phyloP scores from a whole-genome alignment of 92 coral and sea anemone species.

The Phymanthus crucifer region DNA sequence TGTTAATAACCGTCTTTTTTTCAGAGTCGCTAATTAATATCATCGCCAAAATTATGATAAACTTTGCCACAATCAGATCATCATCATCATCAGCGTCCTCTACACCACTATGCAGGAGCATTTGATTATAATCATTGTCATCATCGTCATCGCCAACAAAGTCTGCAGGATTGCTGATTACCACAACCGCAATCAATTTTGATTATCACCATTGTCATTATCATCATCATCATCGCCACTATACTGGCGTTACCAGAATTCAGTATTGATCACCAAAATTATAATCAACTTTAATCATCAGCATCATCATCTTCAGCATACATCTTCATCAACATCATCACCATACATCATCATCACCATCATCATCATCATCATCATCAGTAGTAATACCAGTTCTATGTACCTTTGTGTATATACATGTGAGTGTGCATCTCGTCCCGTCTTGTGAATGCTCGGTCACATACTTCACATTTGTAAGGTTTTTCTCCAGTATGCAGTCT shows the following conservation, averaged over 20 bases:
- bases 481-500: conserved; percentile 98
- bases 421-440: conserved; percentile 98
- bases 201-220: neutral
- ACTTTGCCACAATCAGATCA: neutral
- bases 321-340: neutral
- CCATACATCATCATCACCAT: neutral
- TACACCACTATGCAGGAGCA: neutral
- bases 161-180: neutral
- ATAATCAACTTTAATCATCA: neutral
- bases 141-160: neutral
- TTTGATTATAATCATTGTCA: neutral
- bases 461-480: conserved; percentile 93
- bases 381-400: neutral
- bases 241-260: too few relatives aligned
- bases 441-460: conserved; percentile 93
- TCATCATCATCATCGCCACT: neutral
- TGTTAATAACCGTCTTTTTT: neutral
- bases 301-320: neutral
- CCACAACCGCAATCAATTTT: neutral
- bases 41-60: neutral
- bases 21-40: neutral
- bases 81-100: neutral
- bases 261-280: neutral
- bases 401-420: conserved; percentile 97
- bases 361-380: neutral